Conservation (phyloP, 23 tunicate genomes). For the Phallusia fumigata region DNA sequence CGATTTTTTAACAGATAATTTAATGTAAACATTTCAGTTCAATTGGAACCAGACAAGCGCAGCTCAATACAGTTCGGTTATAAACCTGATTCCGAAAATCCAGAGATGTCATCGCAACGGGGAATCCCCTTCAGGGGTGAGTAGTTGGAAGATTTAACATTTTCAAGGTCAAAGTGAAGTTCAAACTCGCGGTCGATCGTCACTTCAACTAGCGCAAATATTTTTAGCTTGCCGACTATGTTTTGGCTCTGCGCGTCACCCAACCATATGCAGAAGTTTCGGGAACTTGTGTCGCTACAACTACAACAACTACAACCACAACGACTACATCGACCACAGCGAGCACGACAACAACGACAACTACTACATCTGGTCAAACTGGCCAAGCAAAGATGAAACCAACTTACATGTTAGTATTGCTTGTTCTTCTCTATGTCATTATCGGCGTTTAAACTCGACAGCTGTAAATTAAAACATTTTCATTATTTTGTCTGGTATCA, state of each 20-base stretch:
- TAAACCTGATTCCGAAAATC: not conserved
- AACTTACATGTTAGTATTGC: too few species aligned
- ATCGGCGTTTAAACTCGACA: too few species aligned
- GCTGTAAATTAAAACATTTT: too few species aligned
- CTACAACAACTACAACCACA: not conserved
- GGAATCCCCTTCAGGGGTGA: not conserved
- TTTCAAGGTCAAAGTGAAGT: too few species aligned
- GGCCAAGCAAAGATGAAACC: not conserved
- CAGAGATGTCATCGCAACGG: not conserved
- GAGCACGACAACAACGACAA: not conserved
- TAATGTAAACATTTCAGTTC: not conserved
- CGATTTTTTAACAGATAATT: too few species aligned
- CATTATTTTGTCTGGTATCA: too few species aligned
- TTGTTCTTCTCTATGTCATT: too few species aligned
- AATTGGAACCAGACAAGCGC: not conserved
- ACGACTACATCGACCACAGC: not conserved
- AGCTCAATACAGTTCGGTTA: not conserved
- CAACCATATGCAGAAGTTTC: not conserved
- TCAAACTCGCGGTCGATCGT: too few species aligned
- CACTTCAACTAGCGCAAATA: too few species aligned
- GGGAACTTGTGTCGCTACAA: not conserved
- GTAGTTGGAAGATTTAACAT: not conserved
- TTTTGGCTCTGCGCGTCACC: not conserved
- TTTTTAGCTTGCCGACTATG: not conserved
- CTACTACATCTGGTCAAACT: not conserved